Base-by-base conservation (phyloP, 2,888 invertebrate genomes). In the Blera fallax region DNA sequence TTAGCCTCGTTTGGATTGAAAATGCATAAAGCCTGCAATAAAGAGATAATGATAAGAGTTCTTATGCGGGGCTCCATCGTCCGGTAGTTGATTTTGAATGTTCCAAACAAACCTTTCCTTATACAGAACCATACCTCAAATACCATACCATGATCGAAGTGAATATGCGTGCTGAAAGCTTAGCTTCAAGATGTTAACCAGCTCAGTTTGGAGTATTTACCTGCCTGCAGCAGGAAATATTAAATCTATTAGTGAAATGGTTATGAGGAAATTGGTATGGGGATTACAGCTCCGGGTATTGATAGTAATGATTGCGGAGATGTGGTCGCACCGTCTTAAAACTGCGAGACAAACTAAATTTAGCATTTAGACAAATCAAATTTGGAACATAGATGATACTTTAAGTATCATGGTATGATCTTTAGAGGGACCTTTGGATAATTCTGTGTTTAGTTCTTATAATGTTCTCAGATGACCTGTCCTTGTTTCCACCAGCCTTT, bases 41-140 rank as follows among this genome's bases (percentile, higher is more conserved):
- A 37, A 24, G 45, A 16, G 40, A 69, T 70, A 45, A 76, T 69
- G 43, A 52, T 50, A 40, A 48, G 18, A 29, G 52, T 43, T 54
- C 52, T 52, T 32, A 21, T 21, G 10, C 14, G 18, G 27, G 29
- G 40, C 27, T 32, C 37, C 40, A 40, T 65, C 3, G 48, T 29
- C n/a, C 3, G 40, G 58, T 72, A 40, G 48, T 65, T 65, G 72
- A 56, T 72, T 65, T 80, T 73, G 43, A 79, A 72, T 79, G 64
- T 70, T 64, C 34, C n/a, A n/a, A n/a, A 1, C 43, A 43, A 64
- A 7, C 54, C 56, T 65, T 76, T 56, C 65, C 24, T 58, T 1
- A 27, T 18, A 18, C 6, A 43, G 11, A 29, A 45, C 45, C 34
- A 16, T 27, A 58, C 37, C 8, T 65, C n/a, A 32, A 58, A 45